phyloP scores from a whole-genome alignment of 2,797 vertebrate species.

The Sebastes jordani region DNA sequence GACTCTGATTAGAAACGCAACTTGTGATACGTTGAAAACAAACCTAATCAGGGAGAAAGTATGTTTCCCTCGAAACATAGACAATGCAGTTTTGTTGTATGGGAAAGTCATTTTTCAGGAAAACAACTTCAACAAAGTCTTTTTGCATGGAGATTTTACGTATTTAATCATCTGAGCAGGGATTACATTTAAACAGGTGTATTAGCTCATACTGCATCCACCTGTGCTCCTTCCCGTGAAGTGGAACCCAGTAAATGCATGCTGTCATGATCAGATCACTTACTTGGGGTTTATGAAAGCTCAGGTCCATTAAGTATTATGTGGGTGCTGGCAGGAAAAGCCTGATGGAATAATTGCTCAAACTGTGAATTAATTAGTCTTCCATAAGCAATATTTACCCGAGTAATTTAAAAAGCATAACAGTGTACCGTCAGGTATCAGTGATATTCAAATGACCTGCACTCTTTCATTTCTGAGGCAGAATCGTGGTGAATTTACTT shows the following conservation, averaged over 20 bases:
- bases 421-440: constrained; percentile 54
- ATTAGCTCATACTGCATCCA: not conserved
- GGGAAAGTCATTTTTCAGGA: too few species aligned
- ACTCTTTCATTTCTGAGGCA: constrained; percentile 5
- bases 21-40: too few species aligned
- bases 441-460: constrained; percentile 68
- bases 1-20: too few species aligned
- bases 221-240: not conserved
- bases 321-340: constrained; percentile 28
- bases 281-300: constrained; percentile 45
- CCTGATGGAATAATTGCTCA: constrained; percentile 59
- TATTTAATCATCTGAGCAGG: not conserved
- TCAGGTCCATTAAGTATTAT: constrained; percentile 55
- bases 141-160: not conserved
- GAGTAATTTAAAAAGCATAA: constrained; percentile 62
- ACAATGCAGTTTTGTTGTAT: too few species aligned
- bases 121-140: not conserved
- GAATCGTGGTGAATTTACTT: constrained; percentile 42
- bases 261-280: constrained; percentile 48
- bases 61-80: too few species aligned
- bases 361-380: constrained; percentile 61
- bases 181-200: constrained; percentile 10
- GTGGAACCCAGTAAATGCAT: not conserved
- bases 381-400: constrained; percentile 60
- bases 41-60: too few species aligned